A percentile compares a stretch with the other conserved stretches of the same genome.
phyloP scores from a whole-genome alignment of 2,113 vertebrate species.

The Etheostoma cragini region DNA sequence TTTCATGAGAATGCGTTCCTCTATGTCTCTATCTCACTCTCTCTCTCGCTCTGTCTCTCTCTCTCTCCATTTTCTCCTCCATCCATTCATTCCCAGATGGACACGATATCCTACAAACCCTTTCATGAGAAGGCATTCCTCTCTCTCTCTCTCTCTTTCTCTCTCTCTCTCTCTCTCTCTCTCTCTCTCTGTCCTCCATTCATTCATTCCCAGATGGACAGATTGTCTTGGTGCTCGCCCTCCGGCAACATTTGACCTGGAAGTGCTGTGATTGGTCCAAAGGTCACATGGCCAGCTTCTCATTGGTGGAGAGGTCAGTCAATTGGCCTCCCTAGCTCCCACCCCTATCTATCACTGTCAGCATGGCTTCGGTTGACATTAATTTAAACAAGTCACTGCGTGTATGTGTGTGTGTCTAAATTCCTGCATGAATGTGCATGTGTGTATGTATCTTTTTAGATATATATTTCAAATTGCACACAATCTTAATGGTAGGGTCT shows the following conservation, averaged over 20 bases:
- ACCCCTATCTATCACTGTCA: slow-evolving; percentile 84
- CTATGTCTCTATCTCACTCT: too few relatives aligned
- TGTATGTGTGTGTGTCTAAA: slow-evolving; percentile 21
- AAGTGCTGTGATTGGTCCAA: slow-evolving; percentile 83
- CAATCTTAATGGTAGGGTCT: neutral
- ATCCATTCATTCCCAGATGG: too few relatives aligned
- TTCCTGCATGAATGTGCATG: slow-evolving; percentile 13
- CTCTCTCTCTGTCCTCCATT: slow-evolving; percentile 34
- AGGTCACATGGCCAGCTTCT: slow-evolving; percentile 77
- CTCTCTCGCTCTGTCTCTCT: too few relatives aligned
- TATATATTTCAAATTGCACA: neutral
- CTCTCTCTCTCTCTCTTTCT: too few relatives aligned
- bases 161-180: too few relatives aligned
- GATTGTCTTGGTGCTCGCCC: slow-evolving; percentile 70
- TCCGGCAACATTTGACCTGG: slow-evolving; percentile 83
- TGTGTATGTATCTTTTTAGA: slow-evolving; percentile 11
- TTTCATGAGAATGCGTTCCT: too few relatives aligned
- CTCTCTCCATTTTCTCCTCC: too few relatives aligned
- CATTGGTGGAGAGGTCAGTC: slow-evolving; percentile 71
- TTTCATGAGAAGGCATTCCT: too few relatives aligned
- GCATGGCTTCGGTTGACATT: slow-evolving; percentile 71
- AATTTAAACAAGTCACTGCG: slow-evolving; percentile 71
- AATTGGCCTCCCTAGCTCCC: slow-evolving; percentile 58
- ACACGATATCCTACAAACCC: too few relatives aligned
- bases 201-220: slow-evolving; percentile 70